Evolutionary conservation across 2,888 invertebrate genomes (phyloP), one percentile per base, ranked within the genome.

Genomic region (Archips crataeganus): DNA sequence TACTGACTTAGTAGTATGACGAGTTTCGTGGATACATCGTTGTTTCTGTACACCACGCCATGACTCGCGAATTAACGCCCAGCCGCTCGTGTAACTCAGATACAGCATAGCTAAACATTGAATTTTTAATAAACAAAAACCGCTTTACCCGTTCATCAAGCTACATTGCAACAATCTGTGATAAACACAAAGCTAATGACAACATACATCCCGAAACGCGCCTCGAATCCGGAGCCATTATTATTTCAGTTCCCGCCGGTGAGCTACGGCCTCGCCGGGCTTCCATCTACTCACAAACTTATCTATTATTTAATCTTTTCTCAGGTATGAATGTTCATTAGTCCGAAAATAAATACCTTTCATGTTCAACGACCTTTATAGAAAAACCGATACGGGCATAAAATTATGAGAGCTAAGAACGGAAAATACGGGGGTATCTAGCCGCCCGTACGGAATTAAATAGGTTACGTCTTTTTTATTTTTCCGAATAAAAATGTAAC

Each of bases 311-410:
- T 89, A 92, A 83, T 81, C 85, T 89, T 90, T 90, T 90, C 90
- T 90, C 90, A 88, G 90, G 87, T 92, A 91, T 89, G 88, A 89
- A 88, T 91, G 89, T 91, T 92, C 90, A 90, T 93, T 92, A 91
- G 87, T 83, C 83, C 80, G 85, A 82, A 88, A 88, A 90, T 89
- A 90, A 89, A 87, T 88, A 76, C 77, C 57, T 84, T 85, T 85
- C 79, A 82, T 87, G 87, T 87, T 82, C 86, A 87, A 74, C 80
- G 87, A 89, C 87, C 87, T 88, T 84, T 85, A 71, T 76, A 73
- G 74, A 75, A 60, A 68, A 69, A 62, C 67, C 63, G 66, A 57
- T 47, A 57, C 15, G 70, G 49, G 47, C 63, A 57, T 57, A 67
- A 63, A 63, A 63, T 57, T 63, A 62, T 59, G 49, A 47, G 32